phyloP scores from a whole-genome alignment of 2,113 vertebrate species.

The Alectura lathami region DNA sequence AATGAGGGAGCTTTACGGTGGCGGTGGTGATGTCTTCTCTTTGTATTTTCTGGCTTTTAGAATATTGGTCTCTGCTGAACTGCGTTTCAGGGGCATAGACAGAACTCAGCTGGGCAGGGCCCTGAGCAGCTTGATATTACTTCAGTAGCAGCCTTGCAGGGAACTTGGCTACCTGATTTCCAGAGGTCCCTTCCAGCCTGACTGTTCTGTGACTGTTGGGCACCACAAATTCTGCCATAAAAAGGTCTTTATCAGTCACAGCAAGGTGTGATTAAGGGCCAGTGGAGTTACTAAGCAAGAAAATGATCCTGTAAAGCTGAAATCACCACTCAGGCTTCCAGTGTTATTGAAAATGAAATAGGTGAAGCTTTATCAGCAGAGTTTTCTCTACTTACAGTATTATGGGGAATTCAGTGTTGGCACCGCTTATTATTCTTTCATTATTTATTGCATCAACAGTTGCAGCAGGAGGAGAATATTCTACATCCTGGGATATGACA shows the following conservation, averaged over 20 bases:
- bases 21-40: neutral
- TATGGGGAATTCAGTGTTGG: neutral
- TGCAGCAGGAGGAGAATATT: constrained; percentile 26
- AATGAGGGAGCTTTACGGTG: neutral
- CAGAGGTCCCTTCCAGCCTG: neutral
- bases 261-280: constrained; percentile 13
- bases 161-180: neutral
- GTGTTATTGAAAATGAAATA: constrained; percentile 14
- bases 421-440: constrained; percentile 9
- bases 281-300: constrained; percentile 1
- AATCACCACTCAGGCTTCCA: neutral
- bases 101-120: neutral
- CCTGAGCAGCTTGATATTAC: neutral
- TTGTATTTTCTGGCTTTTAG: neutral
- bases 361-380: constrained; percentile 1
- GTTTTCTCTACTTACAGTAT: neutral
- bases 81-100: neutral
- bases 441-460: constrained; percentile 40
- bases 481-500: neutral
- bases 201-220: neutral
- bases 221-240: neutral
- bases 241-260: constrained; percentile 2
- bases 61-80: neutral
- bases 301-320: neutral
- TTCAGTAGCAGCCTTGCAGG: neutral